Conservation (phyloP, 2,888 invertebrate species). For the Lacanobia oleracea region DNA sequence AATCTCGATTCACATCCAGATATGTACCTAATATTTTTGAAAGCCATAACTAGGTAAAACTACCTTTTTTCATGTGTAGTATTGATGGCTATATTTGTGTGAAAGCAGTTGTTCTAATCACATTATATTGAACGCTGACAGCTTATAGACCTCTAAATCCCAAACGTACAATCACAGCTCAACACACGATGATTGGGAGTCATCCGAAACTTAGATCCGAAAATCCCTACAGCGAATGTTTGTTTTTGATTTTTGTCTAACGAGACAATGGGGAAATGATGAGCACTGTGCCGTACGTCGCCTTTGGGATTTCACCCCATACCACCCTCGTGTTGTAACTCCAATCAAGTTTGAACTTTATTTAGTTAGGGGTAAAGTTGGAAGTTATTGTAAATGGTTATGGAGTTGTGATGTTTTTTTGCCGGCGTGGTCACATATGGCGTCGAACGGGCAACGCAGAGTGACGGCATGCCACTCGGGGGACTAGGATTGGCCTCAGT, state of each 20-base stretch:
- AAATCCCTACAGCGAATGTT: constrained; percentile 88
- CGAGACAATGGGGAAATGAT: constrained; percentile 91
- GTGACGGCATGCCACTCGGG: constrained; percentile 88
- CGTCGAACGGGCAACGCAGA: constrained; percentile 88
- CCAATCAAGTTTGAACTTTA: constrained; percentile 78
- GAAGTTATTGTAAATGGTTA: constrained; percentile 67
- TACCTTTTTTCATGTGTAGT: neutral
- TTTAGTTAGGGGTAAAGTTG: constrained; percentile 70
- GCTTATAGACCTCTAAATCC: constrained; percentile 75
- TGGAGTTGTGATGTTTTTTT: constrained; percentile 76
- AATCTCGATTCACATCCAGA: neutral
- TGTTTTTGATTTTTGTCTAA: constrained; percentile 91
- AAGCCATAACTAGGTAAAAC: neutral
- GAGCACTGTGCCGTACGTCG: constrained; percentile 87
- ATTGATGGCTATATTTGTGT: constrained; percentile 18
- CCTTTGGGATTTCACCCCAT: constrained; percentile 89
- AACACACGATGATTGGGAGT: constrained; percentile 83
- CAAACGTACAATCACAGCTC: constrained; percentile 80
- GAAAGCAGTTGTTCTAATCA: constrained; percentile 44
- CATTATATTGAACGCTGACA: constrained; percentile 52
- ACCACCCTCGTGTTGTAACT: constrained; percentile 73
- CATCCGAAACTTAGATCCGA: constrained; percentile 85
- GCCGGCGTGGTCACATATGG: constrained; percentile 83
- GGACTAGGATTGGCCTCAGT: constrained; percentile 86
- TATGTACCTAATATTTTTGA: neutral